Base-by-base conservation (phyloP, 1,140 invertebrate genomes). In the Drosophila biarmipes region DNA sequence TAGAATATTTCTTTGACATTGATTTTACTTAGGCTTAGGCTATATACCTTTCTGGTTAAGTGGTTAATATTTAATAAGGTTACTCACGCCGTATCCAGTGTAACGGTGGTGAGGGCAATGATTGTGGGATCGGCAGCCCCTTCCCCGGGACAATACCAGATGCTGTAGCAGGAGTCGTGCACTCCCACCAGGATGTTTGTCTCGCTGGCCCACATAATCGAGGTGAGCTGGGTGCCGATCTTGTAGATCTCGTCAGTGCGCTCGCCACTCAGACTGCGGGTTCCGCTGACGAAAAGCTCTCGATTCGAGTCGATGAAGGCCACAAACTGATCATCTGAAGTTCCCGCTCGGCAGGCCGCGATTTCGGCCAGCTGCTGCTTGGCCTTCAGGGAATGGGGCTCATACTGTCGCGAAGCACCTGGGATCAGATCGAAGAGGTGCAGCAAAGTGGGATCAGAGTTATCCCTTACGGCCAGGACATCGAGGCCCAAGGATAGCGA, bases 131-230 rank as follows among this genome's bases (percentile, higher is more conserved):
- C 97, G 24, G 96, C 94, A 78, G 94, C 96, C 1, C 95, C 93
- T 21, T 95, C 94, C 37, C 94, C 94, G 0, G 98, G 98, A 90
- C 96, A 97, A 71, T 96, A 95, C 96, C 97, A 98, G n/a, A 98
- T 94, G 19, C 95, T 95, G 19, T 98, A 92, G 76, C 94, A 95
- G 0, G 95, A 94, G 77, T 98, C 97, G 72, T 97, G 94, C 62
- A 98, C 95, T 2, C 96, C 96, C 24, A 96, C 96, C 63, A 98
- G 92, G 85, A 98, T 96, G 91, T 98, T 98, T 2, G 95, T 94
- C 59, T 95, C 94, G 54, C 95, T 95, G 79, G 97, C 97, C 97
- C 97, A 98, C 67, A 93, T 93, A 43, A 98, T 94, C 14, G 95
- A 95, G 34, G 96, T 95, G 2, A 97, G 95, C 94, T 97, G 97